These are phyloP conservation scores for Ranitomeya variabilis DNA, from an alignment of 2,113 vertebrate species.

Conservation along the genomic window DNA sequence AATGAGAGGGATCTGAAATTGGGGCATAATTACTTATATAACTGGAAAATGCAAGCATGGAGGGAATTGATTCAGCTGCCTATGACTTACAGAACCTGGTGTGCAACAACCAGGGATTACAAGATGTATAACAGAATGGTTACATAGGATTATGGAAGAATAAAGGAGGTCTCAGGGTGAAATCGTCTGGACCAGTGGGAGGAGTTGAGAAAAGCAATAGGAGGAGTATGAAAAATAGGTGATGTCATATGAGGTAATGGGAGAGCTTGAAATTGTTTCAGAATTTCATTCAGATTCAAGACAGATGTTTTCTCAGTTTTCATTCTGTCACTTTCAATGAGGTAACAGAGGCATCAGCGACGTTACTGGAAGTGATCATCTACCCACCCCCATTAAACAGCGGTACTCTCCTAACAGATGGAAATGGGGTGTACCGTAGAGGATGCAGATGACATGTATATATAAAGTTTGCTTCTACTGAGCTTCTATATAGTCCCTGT, in stretches of 20 bases:
- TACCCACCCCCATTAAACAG: not conserved
- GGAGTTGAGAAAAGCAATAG: constrained; percentile 3
- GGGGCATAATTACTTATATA: not conserved
- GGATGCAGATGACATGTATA: not conserved
- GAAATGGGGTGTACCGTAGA: constrained; percentile 4
- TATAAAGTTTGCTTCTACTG: not conserved
- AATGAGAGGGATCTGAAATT: not conserved
- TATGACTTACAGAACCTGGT: not conserved
- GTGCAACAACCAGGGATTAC: not conserved
- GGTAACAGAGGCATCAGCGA: constrained; percentile 28
- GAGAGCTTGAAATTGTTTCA: constrained; percentile 14
- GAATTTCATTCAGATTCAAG: not conserved
- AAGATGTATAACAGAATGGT: constrained; percentile 22
- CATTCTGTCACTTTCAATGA: constrained; percentile 43
- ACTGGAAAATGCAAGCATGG: not conserved
- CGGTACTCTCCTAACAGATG: constrained; percentile 12
- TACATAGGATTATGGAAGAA: constrained; percentile 2
- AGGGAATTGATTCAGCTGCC: not conserved
- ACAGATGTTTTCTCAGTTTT: constrained; percentile 39
- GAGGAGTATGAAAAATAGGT: constrained; percentile 15
- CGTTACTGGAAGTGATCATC: constrained; percentile 1
- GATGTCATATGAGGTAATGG: constrained; percentile 34
- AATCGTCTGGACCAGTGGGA: not conserved
- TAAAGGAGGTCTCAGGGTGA: not conserved
- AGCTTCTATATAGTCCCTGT: not conserved